phyloP scores from a whole-genome alignment of 2,113 vertebrate species.

The Cynocephalus volans region DNA sequence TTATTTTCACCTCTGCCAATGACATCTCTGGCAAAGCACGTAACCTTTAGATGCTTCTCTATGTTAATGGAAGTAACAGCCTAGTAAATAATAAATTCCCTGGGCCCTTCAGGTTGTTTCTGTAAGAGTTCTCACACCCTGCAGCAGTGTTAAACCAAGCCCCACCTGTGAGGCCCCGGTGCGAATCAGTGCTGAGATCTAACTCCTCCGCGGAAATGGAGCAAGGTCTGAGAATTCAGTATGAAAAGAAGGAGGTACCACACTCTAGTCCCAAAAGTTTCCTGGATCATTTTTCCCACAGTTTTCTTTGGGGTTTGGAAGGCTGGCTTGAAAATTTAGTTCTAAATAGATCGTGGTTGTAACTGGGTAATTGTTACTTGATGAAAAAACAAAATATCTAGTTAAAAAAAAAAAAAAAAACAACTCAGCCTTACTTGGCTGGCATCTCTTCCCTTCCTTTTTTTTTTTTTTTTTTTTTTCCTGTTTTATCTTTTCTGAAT shows the following conservation, averaged over 20 bases:
- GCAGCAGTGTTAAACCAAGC: neutral
- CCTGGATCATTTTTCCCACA: neutral
- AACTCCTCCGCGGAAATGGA: neutral
- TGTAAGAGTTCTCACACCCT: neutral
- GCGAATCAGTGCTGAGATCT: neutral
- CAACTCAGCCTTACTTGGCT: neutral
- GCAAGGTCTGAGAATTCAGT: neutral
- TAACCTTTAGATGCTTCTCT: neutral
- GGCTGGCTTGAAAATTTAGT: neutral
- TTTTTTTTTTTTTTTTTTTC: accelerated
- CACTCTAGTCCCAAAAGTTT: neutral
- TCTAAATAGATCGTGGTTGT: neutral
- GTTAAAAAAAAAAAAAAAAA: neutral
- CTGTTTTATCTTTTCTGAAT: constrained; percentile 18
- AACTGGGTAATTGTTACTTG: neutral
- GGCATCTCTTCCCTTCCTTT: neutral
- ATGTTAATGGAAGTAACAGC: neutral
- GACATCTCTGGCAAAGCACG: neutral
- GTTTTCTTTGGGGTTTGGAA: constrained; percentile 10
- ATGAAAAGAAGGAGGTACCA: neutral
- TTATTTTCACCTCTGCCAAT: constrained; percentile 23
- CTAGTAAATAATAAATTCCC: constrained; percentile 13
- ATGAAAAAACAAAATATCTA: neutral
- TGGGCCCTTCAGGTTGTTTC: neutral
- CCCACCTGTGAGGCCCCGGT: neutral